Base-by-base conservation (phyloP, 2,113 vertebrate genomes). In the Macrotis lagotis region DNA sequence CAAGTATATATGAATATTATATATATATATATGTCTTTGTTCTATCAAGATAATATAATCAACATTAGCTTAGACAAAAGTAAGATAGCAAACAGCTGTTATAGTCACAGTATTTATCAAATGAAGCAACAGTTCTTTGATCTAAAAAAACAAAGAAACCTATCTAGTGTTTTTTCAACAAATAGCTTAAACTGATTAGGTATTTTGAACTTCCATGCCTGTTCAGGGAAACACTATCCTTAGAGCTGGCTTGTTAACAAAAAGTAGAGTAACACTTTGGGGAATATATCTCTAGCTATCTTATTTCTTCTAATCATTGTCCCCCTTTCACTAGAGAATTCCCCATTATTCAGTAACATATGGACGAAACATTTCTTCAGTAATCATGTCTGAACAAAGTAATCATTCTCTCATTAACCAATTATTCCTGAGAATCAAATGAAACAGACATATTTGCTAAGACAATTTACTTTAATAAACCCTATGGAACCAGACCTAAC, bases 221-320 rank as follows among this genome's bases (percentile, higher is more conserved):
- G 0, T 95, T 93, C 94, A 97, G 94, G 96, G 97, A 98, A 98
- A 98, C 94, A 94, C 89, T 98, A 97, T 96, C 97, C 96, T 98
- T 98, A 97, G 96, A 96, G 92, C 94, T 97, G 97, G 97, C 97
- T 98, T 98, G 97, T 98, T 98, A 98, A 96, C 96, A 98, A 97
- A 98, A 97, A 96, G 48, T 98, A 96, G 94, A 96, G 97, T 98
- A 98, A 97, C 97, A 98, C 98, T 97, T 98, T 92, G 91, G 98
- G 98, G 98, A 99, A 98, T 98, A 98, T 97, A 98, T 98, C 98
- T 98, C 96, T 96, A 98, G 98, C 95, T 98, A 98, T 98, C 98
- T 97, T 98, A 97, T 98, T 98, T 98, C 98, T 98, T 98, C 98
- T 99, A 98, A 99, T 99, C 98, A 98, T 98, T 98, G 97, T 98